These are phyloP conservation scores for Eudasyphora cyanicolor DNA, from an alignment of 2,888 invertebrate genomes.

Conservation along the genomic window DNA sequence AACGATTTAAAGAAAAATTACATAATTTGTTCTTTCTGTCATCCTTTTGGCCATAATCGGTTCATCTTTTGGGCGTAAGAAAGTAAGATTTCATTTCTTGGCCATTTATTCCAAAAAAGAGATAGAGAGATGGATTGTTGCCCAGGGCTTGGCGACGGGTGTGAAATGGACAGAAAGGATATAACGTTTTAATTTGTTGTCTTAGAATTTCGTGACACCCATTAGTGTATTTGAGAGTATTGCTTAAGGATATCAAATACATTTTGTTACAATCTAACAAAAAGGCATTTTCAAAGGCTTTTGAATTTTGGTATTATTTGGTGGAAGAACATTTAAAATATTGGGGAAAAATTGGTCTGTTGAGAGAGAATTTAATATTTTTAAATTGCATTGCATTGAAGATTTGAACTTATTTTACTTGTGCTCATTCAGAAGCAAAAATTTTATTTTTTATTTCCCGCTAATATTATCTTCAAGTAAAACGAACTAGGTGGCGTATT, in stretches of 20 bases:
- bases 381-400: too few relatives aligned
- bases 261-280: too few relatives aligned
- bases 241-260: neutral
- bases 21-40: slow-evolving; percentile 24
- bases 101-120: neutral
- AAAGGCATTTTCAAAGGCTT: too few relatives aligned
- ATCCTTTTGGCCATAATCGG: slow-evolving; percentile 18
- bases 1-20: slow-evolving; percentile 21
- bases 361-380: too few relatives aligned
- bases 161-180: neutral
- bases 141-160: neutral
- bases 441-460: too few relatives aligned
- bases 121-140: neutral
- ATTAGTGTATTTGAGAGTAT: neutral
- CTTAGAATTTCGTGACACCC: neutral
- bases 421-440: too few relatives aligned
- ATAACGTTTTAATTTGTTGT: slow-evolving; percentile 13
- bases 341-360: too few relatives aligned
- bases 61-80: slow-evolving; percentile 19
- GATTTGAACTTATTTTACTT: too few relatives aligned
- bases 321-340: too few relatives aligned
- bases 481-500: too few relatives aligned
- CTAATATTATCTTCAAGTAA: too few relatives aligned
- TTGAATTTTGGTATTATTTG: too few relatives aligned
- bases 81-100: neutral